phyloP scores from a whole-genome alignment of 2,113 vertebrate genomes.

The Gallinago paraguaiae region DNA sequence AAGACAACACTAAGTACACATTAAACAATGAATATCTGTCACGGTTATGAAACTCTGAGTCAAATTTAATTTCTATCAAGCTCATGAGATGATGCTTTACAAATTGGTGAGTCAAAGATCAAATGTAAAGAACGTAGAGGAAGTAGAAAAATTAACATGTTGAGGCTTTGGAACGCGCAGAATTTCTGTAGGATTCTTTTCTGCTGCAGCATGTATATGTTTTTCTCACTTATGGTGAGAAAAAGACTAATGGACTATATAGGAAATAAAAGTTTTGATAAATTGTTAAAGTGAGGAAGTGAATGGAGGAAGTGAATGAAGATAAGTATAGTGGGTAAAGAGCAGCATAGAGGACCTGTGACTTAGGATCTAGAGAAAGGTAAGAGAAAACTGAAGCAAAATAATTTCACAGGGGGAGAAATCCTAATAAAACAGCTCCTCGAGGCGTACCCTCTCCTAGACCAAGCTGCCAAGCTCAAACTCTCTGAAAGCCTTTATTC shows the following conservation, averaged over 20 bases:
- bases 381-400: neutral
- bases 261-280: conserved; percentile 6
- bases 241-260: neutral
- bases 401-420: neutral
- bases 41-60: conserved; percentile 31
- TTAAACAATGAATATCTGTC: neutral
- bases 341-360: neutral
- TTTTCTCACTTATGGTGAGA: neutral
- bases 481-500: neutral
- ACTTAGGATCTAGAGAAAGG: neutral
- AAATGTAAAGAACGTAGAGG: neutral
- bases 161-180: neutral
- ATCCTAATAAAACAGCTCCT: neutral
- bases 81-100: neutral
- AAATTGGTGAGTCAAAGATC: conserved; percentile 25
- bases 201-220: neutral
- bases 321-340: neutral
- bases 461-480: neutral
- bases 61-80: conserved; percentile 31
- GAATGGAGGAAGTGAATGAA: accelerated
- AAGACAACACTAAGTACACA: conserved; percentile 6
- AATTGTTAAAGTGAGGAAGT: neutral
- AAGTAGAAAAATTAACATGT: neutral
- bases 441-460: neutral
- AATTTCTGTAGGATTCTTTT: neutral